Evolutionary conservation across 2,113 vertebrate genomes (phyloP), one percentile per base, ranked within the genome.

Genomic region (Prochilodus magdalenae): DNA sequence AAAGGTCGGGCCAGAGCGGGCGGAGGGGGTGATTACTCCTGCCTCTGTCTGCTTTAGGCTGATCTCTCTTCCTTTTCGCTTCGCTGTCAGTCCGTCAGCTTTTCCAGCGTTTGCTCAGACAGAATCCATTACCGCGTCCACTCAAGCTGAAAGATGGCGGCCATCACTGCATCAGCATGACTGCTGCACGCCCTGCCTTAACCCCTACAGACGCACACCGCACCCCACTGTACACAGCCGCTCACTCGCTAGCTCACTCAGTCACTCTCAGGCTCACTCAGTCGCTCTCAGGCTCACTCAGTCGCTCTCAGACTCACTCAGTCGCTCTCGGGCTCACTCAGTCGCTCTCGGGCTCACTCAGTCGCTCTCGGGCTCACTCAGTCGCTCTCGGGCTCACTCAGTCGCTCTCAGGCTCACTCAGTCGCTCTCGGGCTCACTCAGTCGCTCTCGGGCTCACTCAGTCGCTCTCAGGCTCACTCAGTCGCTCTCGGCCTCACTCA

Each of bases 41-140:
- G 22, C 49, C 27, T 16, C 33, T 70, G 49, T 70, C 44, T 76
- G 65, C 29, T 78, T 67, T 33, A 20, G 62, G 59, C 26, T 74
- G 33, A 40, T 73, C 26, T 65, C 47, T 77, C 75, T 77, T 47
- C n/a, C 24, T 67, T 81, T 59, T 73, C 63, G 71, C 51, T 30
- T 47, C 47, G 33, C 71, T 84, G 82, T 84, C 82, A 84, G 51
- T 84, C 82, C 67, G 49, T n/a, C 76, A 79, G 49, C 79, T 79
- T 59, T 33, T 2, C 16, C 76, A 79, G 49, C 79, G 70, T 59
- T 33, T 2, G 60, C 24, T 13, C 24, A 15, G 74, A 71, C 70
- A 53, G 62, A 81, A 63, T 81, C 67, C 79, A 78, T 85, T 80
- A 82, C 53, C 13, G 74, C 66, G 79, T 20, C 62, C 74, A 77